Conservation (phyloP, 2,888 invertebrate genomes). For the Troides aeacus region DNA sequence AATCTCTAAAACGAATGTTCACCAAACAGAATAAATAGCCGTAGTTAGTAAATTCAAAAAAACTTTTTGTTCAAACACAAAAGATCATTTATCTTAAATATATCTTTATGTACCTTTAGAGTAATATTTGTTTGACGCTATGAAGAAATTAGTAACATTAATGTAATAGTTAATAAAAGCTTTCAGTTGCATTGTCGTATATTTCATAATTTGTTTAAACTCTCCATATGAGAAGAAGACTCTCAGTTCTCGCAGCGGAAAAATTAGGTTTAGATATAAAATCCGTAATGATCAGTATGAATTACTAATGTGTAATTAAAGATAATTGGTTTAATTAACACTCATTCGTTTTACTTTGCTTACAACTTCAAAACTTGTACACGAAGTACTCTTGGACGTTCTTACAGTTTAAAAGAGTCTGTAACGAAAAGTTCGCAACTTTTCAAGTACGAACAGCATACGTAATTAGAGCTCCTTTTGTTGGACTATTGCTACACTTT, state of each 20-base stretch:
- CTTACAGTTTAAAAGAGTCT: constrained; percentile 9
- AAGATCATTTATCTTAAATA: background rate
- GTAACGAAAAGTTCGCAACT: background rate
- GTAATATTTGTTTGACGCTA: too few species aligned
- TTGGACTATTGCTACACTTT: background rate
- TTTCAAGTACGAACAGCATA: background rate
- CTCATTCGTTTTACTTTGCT: background rate
- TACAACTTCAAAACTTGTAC: constrained; percentile 1
- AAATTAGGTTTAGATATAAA: background rate
- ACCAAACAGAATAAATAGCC: background rate
- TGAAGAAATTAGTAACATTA: too few species aligned
- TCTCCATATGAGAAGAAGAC: too few species aligned
- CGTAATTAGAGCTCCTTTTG: background rate
- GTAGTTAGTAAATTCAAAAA: background rate
- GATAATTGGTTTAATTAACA: background rate
- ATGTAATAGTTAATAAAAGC: too few species aligned
- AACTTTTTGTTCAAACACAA: background rate
- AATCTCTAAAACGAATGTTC: constrained; percentile 9
- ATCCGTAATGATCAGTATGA: background rate
- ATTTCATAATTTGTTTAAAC: too few species aligned
- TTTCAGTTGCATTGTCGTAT: too few species aligned
- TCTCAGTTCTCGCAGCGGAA: background rate
- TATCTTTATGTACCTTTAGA: too few species aligned
- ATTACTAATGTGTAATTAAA: background rate
- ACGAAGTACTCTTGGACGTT: background rate